A percentile compares a stretch with the other conserved stretches of the same genome.
Evolutionary conservation across 2,797 vertebrate genomes (phyloP).

Genomic region (Sebastes vulpes): DNA sequence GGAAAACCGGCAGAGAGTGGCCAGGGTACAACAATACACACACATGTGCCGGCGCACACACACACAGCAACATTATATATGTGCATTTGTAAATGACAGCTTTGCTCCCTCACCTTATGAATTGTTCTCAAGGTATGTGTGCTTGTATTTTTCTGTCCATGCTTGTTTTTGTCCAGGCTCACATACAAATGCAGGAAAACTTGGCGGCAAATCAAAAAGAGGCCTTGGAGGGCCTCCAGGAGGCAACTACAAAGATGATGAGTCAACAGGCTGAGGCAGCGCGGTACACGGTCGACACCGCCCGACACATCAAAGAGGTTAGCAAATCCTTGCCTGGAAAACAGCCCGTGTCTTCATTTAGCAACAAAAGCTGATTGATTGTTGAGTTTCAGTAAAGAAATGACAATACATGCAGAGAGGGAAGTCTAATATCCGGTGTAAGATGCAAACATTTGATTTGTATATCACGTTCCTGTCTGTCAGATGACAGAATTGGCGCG

Average conservation of each 20-base stretch:
- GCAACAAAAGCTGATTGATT: conserved; percentile 48
- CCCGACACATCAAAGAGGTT: conserved; percentile 91
- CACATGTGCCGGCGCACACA: background rate
- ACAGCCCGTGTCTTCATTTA: conserved; percentile 32
- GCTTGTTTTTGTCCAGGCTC: conserved; percentile 80
- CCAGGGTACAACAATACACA: conserved; percentile 86
- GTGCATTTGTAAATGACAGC: background rate
- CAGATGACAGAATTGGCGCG: conserved; percentile 92
- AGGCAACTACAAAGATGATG: conserved; percentile 87
- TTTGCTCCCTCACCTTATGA: background rate
- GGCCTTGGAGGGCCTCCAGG: conserved; percentile 86
- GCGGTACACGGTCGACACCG: conserved; percentile 83
- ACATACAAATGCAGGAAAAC: conserved; percentile 89
- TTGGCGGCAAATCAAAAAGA: conserved; percentile 88
- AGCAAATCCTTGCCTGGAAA: conserved; percentile 53
- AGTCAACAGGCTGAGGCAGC: conserved; percentile 89
- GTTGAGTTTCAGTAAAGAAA: conserved; percentile 33
- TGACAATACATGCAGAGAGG: conserved; percentile 17
- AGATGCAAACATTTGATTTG: conserved; percentile 9
- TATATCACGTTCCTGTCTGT: conserved; percentile 34
- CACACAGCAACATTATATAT: background rate
- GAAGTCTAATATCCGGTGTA: background rate
- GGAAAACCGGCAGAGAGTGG: conserved; percentile 90
- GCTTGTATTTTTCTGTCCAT: conserved; percentile 22
- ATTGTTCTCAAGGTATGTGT: background rate